Evolutionary conservation across 37 sponge, comb jelly and placozoan genomes (phyloP).

Genomic region (Theonella swinhoei): DNA sequence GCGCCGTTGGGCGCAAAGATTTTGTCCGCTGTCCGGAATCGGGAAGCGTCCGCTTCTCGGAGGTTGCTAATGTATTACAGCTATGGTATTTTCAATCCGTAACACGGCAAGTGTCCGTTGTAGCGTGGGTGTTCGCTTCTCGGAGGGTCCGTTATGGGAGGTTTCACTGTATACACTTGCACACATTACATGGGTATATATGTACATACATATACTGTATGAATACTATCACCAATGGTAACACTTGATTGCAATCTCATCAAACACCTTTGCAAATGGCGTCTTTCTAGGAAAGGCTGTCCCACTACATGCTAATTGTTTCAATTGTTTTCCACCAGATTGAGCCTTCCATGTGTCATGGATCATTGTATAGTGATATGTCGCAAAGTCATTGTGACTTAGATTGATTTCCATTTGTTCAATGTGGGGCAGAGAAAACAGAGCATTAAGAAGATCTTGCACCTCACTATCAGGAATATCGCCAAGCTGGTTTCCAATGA

Average conservation of each 20-base stretch:
- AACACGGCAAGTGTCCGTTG: no score
- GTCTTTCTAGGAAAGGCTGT: neutral
- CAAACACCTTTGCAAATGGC: neutral
- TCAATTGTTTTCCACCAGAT: neutral
- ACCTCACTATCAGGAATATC: neutral
- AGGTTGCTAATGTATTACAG: no score
- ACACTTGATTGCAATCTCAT: conserved; percentile 1
- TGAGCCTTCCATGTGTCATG: neutral
- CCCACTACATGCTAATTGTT: neutral
- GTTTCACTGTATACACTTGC: no score
- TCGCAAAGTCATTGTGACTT: neutral
- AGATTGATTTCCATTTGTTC: neutral
- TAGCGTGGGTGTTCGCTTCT: no score
- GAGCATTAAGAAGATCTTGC: neutral
- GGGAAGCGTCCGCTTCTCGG: no score
- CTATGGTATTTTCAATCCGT: no score
- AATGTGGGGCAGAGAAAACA: neutral
- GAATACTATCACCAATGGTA: conserved; percentile 5
- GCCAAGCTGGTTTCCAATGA: neutral
- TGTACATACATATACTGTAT: no score
- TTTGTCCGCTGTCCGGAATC: no score
- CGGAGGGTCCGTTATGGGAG: no score
- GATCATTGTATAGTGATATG: neutral
- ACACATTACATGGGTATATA: no score
- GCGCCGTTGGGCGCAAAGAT: no score